Percentiles rank a stretch among this genome's conserved stretches.
Evolutionary conservation across 2,888 invertebrate genomes (phyloP).

Genomic region (Glyphotaelius pellucidus): DNA sequence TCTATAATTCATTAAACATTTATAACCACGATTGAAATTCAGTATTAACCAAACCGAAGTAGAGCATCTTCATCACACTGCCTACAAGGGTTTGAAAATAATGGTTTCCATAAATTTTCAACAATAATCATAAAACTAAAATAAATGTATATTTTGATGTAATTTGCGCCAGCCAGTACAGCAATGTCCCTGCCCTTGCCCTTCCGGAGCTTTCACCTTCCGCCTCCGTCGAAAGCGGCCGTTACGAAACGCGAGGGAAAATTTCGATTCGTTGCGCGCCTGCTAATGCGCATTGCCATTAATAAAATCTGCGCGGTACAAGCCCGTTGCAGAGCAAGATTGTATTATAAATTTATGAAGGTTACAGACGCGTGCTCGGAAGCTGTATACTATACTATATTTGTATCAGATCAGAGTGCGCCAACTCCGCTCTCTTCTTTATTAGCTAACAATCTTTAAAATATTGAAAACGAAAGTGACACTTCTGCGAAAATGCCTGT

Average conservation of each 20-base stretch:
- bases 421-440: background rate
- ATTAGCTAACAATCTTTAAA: background rate
- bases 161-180: background rate
- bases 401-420: too few relatives aligned
- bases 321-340: background rate
- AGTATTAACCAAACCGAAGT: too few relatives aligned
- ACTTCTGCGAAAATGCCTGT: background rate
- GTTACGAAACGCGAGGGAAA: slow-evolving; percentile 7
- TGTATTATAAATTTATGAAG: background rate
- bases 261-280: background rate
- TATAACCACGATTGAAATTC: too few relatives aligned
- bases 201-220: slow-evolving; percentile 39
- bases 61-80: too few relatives aligned
- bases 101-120: too few relatives aligned
- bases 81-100: too few relatives aligned
- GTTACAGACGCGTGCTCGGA: background rate
- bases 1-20: too few relatives aligned
- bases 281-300: background rate
- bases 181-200: slow-evolving; percentile 20
- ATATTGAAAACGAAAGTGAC: background rate
- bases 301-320: background rate
- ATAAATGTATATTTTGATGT: background rate
- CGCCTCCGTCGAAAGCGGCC: slow-evolving; percentile 13
- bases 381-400: too few relatives aligned
- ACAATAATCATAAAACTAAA: too few relatives aligned